A percentile compares a stretch with the other conserved stretches of the same genome.
These are phyloP conservation scores for Neomorphus geoffroyi DNA, from an alignment of 2,797 vertebrate species.

Conservation along the genomic window DNA sequence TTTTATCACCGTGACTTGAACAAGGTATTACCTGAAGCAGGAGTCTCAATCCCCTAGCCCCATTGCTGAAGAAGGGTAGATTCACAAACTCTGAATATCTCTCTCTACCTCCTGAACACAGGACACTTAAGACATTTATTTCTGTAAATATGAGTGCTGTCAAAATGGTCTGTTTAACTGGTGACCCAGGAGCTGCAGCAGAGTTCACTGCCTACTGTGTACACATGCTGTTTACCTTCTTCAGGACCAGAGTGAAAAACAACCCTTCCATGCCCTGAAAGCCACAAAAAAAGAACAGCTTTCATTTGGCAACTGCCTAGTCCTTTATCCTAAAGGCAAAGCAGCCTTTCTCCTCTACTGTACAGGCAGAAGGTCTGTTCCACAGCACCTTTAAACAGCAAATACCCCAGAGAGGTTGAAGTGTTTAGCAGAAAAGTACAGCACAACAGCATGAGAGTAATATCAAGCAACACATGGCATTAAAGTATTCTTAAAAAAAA, in stretches of 20 bases:
- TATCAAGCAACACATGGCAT: background rate
- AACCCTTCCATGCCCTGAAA: background rate
- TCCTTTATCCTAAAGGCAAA: background rate
- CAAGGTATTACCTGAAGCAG: background rate
- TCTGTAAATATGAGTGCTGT: background rate
- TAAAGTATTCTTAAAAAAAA: background rate
- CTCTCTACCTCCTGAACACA: background rate
- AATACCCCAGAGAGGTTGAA: background rate
- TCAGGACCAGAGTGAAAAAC: background rate
- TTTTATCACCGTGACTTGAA: background rate
- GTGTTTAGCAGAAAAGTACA: background rate
- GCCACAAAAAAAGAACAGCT: background rate
- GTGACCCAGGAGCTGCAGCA: background rate
- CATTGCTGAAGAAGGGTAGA: background rate
- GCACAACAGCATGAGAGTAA: background rate
- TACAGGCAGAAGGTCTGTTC: background rate
- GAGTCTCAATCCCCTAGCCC: background rate
- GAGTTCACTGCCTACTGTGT: background rate
- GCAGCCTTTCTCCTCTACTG: background rate
- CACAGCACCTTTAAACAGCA: background rate
- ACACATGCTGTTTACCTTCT: background rate
- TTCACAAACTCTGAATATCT: background rate
- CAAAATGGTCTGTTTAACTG: background rate
- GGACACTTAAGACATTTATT: background rate
- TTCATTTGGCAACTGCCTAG: background rate